phyloP scores from a whole-genome alignment of 64 coral and sea anemone genomes.

The Astreopora myriophthalma region DNA sequence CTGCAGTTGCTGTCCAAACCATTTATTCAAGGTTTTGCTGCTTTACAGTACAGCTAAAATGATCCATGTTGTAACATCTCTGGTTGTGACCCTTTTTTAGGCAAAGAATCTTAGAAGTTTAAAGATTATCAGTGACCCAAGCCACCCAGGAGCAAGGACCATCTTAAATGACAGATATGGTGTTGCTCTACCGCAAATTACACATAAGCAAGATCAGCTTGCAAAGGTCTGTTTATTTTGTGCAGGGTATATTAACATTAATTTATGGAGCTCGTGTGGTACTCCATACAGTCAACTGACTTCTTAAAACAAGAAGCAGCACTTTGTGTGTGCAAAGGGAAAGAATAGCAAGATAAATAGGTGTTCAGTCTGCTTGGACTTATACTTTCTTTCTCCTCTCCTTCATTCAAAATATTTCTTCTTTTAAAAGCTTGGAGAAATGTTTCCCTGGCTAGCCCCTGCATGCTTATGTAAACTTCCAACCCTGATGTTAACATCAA shows the following conservation, averaged over 20 bases:
- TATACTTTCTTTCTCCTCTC: no score
- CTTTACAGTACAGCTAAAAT: no score
- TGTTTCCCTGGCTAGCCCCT: no score
- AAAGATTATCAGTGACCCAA: constrained; percentile 80
- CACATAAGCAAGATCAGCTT: constrained; percentile 69
- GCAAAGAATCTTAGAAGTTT: constrained; percentile 80
- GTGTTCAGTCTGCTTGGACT: no score
- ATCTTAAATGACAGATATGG: constrained; percentile 91
- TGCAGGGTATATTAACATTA: not conserved
- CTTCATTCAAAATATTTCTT: no score
- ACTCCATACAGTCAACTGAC: no score
- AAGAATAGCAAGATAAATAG: no score
- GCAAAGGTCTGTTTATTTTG: constrained; percentile 59
- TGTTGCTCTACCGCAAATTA: constrained; percentile 80
- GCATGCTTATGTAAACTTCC: no score
- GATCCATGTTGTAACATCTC: not conserved
- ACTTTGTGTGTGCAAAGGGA: no score
- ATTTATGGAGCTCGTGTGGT: not conserved
- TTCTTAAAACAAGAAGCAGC: no score
- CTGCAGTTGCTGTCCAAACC: not conserved
- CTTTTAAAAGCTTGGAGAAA: no score
- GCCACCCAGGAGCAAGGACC: constrained; percentile 50
- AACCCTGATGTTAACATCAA: no score
- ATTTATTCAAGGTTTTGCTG: not conserved
- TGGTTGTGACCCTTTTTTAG: constrained; percentile 20